A percentile compares a stretch with the other conserved stretches of the same genome.
Evolutionary conservation across 2,797 vertebrate species (phyloP).

Genomic region (Artibeus jamaicensis): DNA sequence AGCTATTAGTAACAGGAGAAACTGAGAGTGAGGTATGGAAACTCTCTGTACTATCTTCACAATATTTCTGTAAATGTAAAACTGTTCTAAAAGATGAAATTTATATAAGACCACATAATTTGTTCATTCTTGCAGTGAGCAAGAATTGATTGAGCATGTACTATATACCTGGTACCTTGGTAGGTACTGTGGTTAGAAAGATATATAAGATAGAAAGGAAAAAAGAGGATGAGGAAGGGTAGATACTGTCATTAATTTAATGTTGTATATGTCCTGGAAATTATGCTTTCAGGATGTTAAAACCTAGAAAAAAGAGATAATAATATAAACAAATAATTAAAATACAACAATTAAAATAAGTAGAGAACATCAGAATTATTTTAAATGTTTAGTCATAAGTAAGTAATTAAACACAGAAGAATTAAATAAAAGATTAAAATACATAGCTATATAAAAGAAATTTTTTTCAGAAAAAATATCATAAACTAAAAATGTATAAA

Average conservation of each 20-base stretch:
- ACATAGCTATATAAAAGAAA: not conserved
- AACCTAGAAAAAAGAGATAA: not conserved
- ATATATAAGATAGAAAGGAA: not conserved
- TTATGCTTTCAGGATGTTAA: not conserved
- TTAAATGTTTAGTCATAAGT: not conserved
- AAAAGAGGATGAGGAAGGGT: not conserved
- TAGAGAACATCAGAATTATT: not conserved
- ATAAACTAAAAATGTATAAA: not conserved
- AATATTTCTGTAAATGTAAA: not conserved
- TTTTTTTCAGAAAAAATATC: not conserved
- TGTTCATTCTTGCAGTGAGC: not conserved
- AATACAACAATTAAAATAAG: not conserved
- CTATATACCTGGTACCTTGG: not conserved
- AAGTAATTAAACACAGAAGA: not conserved
- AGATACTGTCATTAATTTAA: not conserved
- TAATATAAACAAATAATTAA: not conserved
- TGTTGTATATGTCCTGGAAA: not conserved
- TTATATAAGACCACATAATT: not conserved
- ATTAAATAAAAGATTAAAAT: not conserved
- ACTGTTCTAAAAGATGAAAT: not conserved
- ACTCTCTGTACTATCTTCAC: not conserved
- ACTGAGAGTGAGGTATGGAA: not conserved
- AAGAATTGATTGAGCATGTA: not conserved
- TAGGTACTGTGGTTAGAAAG: not conserved
- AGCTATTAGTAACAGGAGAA: not conserved